Conservation (phyloP, 2,888 invertebrate genomes). For the Cacoxenus indagator region DNA sequence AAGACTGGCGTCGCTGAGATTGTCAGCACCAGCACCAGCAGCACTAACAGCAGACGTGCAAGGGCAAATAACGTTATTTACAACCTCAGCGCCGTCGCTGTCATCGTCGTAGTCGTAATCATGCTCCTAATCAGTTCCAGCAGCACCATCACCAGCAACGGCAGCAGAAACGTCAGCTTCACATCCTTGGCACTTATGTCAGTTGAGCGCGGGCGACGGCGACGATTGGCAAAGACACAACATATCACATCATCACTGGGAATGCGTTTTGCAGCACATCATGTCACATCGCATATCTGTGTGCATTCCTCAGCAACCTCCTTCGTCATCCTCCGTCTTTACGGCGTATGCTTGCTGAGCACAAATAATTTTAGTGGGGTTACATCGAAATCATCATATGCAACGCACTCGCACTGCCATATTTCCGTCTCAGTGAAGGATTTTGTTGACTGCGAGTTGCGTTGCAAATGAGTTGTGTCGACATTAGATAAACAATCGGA, state of each 20-base stretch:
- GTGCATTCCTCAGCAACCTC: conserved; percentile 33
- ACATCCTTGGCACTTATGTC: conserved; percentile 26
- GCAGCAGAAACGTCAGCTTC: conserved; percentile 14
- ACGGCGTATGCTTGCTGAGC: background rate
- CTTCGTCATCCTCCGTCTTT: background rate
- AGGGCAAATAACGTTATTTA: conserved; percentile 41
- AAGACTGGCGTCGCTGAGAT: background rate
- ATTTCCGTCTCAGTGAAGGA: background rate
- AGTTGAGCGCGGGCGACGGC: conserved; percentile 3
- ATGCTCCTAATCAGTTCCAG: conserved; percentile 46
- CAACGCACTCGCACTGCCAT: background rate
- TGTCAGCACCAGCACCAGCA: conserved; percentile 48
- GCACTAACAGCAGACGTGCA: background rate
- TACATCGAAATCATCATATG: background rate
- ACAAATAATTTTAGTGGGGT: conserved; percentile 6
- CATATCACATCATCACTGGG: conserved; percentile 60
- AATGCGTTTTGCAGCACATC: conserved; percentile 65
- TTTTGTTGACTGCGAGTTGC: no score
- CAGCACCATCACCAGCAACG: conserved; percentile 29
- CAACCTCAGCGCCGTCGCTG: conserved; percentile 27
- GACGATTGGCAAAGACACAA: conserved; percentile 35
- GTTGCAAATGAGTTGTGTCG: conserved; percentile 6
- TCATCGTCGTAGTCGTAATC: conserved; percentile 39
- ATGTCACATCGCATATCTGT: conserved; percentile 51
- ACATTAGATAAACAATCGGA: conserved; percentile 7